phyloP scores from a whole-genome alignment of 2,888 invertebrate genomes.

The Syrista parreyssii region DNA sequence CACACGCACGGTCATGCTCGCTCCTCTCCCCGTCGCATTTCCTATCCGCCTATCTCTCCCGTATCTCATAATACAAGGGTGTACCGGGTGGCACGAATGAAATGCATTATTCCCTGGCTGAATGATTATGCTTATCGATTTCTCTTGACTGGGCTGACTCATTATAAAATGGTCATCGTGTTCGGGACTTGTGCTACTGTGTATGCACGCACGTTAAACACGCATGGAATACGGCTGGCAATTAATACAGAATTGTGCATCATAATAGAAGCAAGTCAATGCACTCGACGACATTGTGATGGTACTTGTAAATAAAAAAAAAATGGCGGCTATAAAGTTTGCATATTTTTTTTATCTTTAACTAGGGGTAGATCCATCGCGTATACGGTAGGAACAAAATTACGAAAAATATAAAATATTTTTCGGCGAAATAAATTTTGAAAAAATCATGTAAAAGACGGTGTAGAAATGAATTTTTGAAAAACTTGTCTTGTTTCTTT shows the following conservation, averaged over 20 bases:
- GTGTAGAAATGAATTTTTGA: background rate
- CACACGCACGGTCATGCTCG: background rate
- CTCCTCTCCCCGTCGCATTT: conserved; percentile 3
- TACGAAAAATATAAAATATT: no score
- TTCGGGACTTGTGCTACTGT: background rate
- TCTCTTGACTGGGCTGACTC: background rate
- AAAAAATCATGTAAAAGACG: background rate
- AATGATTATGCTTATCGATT: background rate
- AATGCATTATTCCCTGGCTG: background rate
- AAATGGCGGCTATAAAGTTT: conserved; percentile 11
- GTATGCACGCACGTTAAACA: background rate
- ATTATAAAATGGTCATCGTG: background rate
- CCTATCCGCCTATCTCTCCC: conserved; percentile 5
- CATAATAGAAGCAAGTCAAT: background rate
- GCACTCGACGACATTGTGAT: background rate
- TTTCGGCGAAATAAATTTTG: background rate
- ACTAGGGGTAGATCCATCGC: no score
- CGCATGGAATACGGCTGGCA: background rate
- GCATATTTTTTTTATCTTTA: no score
- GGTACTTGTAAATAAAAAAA: conserved; percentile 19
- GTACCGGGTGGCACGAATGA: conserved; percentile 6
- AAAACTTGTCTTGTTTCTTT: background rate
- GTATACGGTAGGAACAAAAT: no score
- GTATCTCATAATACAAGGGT: conserved; percentile 3
- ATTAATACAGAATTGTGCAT: background rate